Percentiles rank a stretch among this genome's conserved stretches.
Evolutionary conservation across 2,888 invertebrate genomes (phyloP).

Genomic region (Apamea anceps): DNA sequence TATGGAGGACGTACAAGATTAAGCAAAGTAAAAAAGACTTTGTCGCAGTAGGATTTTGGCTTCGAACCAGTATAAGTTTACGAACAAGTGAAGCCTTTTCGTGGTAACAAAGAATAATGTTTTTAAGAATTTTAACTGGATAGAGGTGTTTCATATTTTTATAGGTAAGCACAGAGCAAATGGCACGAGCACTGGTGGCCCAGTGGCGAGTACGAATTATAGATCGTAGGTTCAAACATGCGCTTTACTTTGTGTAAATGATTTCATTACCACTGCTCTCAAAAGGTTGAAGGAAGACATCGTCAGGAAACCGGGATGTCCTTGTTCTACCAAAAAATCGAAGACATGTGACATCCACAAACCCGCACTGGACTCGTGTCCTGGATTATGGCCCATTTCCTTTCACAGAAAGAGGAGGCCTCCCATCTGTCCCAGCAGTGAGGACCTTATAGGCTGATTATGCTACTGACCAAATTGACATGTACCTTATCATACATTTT

Average conservation of each 20-base stretch:
- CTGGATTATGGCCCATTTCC: no score
- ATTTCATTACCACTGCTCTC: no score
- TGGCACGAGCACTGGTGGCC: no score
- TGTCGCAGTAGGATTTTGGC: constrained; percentile 36
- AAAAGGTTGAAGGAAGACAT: no score
- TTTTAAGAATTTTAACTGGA: constrained; percentile 7
- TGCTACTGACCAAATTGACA: neutral
- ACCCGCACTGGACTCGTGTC: no score
- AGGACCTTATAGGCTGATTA: neutral
- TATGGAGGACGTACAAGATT: constrained; percentile 39
- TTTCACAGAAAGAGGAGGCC: neutral
- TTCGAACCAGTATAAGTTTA: constrained; percentile 36
- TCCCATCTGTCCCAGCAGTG: neutral
- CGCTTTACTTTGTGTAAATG: no score
- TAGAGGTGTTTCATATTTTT: neutral
- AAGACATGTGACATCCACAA: no score
- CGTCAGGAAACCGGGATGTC: no score
- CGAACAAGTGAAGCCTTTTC: constrained; percentile 6
- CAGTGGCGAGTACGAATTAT: no score
- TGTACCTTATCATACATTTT: neutral
- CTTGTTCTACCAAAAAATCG: no score
- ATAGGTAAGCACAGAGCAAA: neutral
- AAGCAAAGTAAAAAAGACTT: constrained; percentile 48
- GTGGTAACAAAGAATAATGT: constrained; percentile 18
- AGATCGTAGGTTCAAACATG: no score